Percentiles rank a stretch among this genome's conserved stretches.
phyloP scores from a whole-genome alignment of 2,797 vertebrate species.

The Oreochromis grahami region DNA sequence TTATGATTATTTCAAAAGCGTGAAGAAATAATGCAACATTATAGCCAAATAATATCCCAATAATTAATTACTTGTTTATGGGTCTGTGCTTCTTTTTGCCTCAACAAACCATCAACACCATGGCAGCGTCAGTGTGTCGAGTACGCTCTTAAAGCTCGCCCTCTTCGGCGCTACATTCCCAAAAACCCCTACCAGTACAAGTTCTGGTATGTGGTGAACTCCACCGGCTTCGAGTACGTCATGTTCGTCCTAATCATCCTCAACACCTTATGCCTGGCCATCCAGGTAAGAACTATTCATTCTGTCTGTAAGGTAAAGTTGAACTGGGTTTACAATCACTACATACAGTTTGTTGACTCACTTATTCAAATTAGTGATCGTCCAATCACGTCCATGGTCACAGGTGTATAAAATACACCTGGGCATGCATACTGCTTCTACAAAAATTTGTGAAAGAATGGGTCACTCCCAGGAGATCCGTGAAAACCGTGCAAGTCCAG shows the following conservation, averaged over 20 bases:
- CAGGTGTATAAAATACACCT: neutral
- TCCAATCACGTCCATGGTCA: neutral
- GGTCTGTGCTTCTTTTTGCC: neutral
- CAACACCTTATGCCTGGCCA: conserved; percentile 97
- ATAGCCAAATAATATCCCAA: neutral
- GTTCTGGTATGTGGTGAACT: conserved; percentile 99
- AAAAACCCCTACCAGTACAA: conserved; percentile 99
- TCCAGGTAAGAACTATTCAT: conserved; percentile 83
- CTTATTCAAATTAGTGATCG: neutral
- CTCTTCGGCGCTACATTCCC: conserved; percentile 93
- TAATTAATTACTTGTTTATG: neutral
- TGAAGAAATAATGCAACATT: neutral
- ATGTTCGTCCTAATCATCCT: conserved; percentile 99
- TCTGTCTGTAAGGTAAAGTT: neutral
- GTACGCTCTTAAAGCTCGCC: conserved; percentile 95
- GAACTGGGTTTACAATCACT: neutral
- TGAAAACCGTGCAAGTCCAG: neutral
- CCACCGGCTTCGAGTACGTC: conserved; percentile 96
- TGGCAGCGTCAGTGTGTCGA: conserved; percentile 95
- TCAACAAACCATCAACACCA: neutral
- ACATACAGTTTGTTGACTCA: neutral
- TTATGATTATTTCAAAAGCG: neutral
- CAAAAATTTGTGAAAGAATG: neutral
- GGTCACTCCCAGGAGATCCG: neutral
- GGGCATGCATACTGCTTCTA: neutral